These are phyloP conservation scores for Apeltes quadracus DNA, from an alignment of 2,113 vertebrate genomes.

Conservation along the genomic window DNA sequence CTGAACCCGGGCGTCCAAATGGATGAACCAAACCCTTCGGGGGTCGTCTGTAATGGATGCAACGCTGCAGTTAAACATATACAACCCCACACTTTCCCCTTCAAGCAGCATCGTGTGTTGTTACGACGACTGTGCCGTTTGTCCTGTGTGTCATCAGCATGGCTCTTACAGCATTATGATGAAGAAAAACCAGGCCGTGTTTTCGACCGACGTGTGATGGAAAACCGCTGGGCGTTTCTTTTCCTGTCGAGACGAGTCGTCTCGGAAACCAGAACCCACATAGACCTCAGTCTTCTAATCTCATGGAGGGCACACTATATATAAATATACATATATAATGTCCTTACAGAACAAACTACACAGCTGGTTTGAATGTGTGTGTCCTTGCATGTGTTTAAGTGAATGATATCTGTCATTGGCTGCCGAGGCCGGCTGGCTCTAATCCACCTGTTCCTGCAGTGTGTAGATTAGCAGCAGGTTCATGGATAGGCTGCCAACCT, in stretches of 20 bases:
- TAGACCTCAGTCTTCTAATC: slow-evolving; percentile 10
- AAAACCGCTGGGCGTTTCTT: background rate
- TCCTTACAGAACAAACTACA: slow-evolving; percentile 15
- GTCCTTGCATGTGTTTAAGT: slow-evolving; percentile 8
- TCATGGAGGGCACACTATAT: slow-evolving; percentile 10
- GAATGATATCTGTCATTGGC: slow-evolving; percentile 46
- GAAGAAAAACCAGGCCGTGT: background rate
- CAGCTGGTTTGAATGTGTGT: slow-evolving; percentile 2
- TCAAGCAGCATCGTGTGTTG: slow-evolving; percentile 21
- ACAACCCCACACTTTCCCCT: slow-evolving; percentile 29
- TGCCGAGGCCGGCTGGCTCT: slow-evolving; percentile 27
- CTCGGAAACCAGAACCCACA: background rate
- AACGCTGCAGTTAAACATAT: slow-evolving; percentile 20
- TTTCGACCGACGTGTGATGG: background rate
- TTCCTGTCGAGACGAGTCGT: background rate
- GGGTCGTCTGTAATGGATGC: slow-evolving; percentile 31
- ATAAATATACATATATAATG: no score
- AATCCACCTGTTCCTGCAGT: slow-evolving; percentile 56
- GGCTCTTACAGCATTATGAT: background rate
- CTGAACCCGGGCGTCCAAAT: slow-evolving; percentile 10
- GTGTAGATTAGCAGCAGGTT: slow-evolving; percentile 51
- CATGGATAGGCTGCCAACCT: slow-evolving; percentile 46
- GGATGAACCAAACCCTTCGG: slow-evolving; percentile 15
- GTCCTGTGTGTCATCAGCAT: slow-evolving; percentile 9
- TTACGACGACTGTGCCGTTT: background rate